Evolutionary conservation across 2,888 invertebrate genomes (phyloP).

Genomic region (Cephus runcator): DNA sequence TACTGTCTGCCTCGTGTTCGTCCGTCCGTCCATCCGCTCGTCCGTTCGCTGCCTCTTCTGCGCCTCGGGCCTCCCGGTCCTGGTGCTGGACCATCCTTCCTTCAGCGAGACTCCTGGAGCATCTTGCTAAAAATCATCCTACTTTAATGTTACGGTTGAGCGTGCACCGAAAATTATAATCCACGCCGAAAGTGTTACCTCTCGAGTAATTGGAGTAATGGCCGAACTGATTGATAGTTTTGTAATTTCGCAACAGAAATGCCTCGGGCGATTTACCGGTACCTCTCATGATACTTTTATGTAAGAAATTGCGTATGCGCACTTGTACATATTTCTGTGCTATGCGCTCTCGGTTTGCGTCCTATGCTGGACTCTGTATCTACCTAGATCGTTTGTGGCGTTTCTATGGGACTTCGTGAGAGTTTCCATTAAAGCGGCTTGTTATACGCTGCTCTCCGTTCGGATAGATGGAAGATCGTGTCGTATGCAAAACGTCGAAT

Average conservation of each 20-base stretch:
- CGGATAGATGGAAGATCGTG: conserved; percentile 59
- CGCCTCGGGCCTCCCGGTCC: neutral
- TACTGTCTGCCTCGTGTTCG: conserved; percentile 64
- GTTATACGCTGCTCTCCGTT: conserved; percentile 57
- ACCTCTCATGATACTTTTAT: neutral
- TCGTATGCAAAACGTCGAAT: conserved; percentile 66
- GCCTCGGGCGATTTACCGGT: neutral
- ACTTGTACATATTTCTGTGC: neutral
- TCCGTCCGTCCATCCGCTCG: conserved; percentile 38
- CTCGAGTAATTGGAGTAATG: neutral
- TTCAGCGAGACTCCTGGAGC: neutral
- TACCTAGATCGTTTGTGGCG: neutral
- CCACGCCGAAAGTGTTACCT: neutral
- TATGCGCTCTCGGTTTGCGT: neutral
- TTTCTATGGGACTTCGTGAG: conserved; percentile 3
- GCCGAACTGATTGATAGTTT: neutral
- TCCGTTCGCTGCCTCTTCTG: conserved; percentile 9
- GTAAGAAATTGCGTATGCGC: neutral
- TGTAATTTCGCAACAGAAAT: neutral
- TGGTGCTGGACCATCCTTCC: neutral
- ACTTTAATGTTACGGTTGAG: neutral
- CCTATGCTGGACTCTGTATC: neutral
- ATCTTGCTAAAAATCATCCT: neutral
- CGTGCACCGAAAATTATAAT: neutral
- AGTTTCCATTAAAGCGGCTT: conserved; percentile 50